Evolutionary conservation across 2,113 vertebrate species (phyloP).

Genomic region (Desmodus rotundus): DNA sequence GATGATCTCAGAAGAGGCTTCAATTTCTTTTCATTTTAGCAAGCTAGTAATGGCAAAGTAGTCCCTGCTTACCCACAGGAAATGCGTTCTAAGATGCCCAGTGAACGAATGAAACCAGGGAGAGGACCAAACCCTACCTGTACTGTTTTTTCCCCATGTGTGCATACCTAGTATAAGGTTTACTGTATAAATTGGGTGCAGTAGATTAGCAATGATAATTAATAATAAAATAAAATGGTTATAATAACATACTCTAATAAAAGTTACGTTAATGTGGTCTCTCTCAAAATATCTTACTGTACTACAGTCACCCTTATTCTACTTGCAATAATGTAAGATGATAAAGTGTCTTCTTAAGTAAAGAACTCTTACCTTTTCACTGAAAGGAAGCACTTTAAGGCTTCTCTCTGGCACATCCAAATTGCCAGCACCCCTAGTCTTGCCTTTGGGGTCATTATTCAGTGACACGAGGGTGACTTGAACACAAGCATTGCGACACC

Average conservation of each 20-base stretch:
- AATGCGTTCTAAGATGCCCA: not conserved
- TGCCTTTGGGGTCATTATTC: not conserved
- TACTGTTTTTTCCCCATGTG: not conserved
- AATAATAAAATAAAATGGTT: not conserved
- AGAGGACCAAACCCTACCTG: too few relatives aligned
- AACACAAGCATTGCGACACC: not conserved
- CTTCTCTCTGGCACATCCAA: too few relatives aligned
- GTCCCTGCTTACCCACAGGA: not conserved
- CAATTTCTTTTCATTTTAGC: not conserved
- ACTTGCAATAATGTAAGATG: not conserved
- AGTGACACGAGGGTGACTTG: not conserved
- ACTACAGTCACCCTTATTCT: not conserved
- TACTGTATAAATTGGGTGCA: not conserved
- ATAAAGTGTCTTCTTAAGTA: not conserved
- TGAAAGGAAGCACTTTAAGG: not conserved
- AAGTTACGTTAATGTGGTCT: not conserved
- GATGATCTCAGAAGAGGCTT: constrained; percentile 1
- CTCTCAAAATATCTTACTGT: not conserved
- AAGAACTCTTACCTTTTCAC: not conserved
- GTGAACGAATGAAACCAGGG: not conserved
- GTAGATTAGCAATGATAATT: not conserved
- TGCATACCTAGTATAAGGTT: not conserved
- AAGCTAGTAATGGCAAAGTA: not conserved
- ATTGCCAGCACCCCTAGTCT: not conserved
- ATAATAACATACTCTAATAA: not conserved